Evolutionary conservation across 2,888 invertebrate genomes (phyloP).

Genomic region (Geotrupes spiniger): DNA sequence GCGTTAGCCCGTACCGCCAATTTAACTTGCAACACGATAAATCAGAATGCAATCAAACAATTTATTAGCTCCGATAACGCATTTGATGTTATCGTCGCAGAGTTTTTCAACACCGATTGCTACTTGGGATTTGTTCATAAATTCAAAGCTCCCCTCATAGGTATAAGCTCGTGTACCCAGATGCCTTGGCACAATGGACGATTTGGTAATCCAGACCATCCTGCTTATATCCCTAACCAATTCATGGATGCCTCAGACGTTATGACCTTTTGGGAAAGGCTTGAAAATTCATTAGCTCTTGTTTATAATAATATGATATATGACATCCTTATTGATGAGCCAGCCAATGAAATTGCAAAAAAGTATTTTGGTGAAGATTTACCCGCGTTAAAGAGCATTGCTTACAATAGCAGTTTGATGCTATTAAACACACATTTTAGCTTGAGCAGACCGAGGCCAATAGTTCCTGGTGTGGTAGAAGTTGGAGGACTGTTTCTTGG

Average conservation of each 20-base stretch:
- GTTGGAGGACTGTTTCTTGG: conserved; percentile 56
- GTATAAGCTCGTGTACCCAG: conserved; percentile 54
- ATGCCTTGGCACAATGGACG: conserved; percentile 59
- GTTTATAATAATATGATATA: not conserved
- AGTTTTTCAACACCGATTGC: conserved; percentile 58
- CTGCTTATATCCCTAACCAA: conserved; percentile 57
- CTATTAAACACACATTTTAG: conserved; percentile 50
- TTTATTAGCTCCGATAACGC: not conserved
- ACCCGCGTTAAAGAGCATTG: not conserved
- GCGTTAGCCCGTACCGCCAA: not conserved
- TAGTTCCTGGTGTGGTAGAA: conserved; percentile 52
- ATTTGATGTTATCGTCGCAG: not conserved
- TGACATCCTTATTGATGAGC: not conserved
- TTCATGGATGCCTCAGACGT: conserved; percentile 34
- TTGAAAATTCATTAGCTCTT: not conserved
- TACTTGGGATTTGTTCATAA: conserved; percentile 58
- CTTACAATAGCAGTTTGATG: not conserved
- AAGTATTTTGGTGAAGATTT: not conserved
- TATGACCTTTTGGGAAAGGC: not conserved
- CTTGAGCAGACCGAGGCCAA: conserved; percentile 48
- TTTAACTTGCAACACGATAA: not conserved
- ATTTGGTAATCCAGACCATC: conserved; percentile 57
- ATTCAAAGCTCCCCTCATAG: conserved; percentile 57
- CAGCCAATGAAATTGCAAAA: not conserved
- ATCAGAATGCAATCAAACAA: not conserved